Base-by-base conservation (phyloP, 2,888 invertebrate genomes). In the Arrhopalites spinosus region DNA sequence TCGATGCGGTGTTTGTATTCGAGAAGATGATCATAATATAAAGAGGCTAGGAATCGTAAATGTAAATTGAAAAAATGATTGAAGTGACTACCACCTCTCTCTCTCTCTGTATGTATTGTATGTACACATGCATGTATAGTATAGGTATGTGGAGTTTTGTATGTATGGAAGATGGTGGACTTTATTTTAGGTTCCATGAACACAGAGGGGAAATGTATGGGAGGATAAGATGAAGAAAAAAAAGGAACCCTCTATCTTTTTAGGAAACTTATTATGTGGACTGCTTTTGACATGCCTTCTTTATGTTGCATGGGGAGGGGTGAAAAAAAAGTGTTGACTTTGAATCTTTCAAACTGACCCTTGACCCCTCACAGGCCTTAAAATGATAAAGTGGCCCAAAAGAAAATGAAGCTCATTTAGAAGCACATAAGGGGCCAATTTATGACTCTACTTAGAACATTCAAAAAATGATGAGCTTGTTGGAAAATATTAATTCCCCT, bases 301-400 rank as follows among this genome's bases (percentile, higher is more conserved):
- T 71, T 71, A 71, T 71, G 53, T 68, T 29, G n/a, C 20, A 43
- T 56, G 56, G 50, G 50, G 25, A 59, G 71, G 43, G 71, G 71
- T 56, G 59, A 27, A 56, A 71, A 71, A 71, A 71, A 71, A 80
- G 80, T 80, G 81, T 81, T 81, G n/a, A n/a, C n/a, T n/a, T n/a
- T n/a, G 81, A 81, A 80, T 80, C 77, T 78, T 81, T 78, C 76
- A 45, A 69, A 67, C 5, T 77, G 78, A 79, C 80, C 80, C 76
- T 70, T 80, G 81, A 81, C 80, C 81, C 77, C 76, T 77, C 63
- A 59, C 64, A 77, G 76, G 76, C 76, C 74, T 78, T 71, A 75
- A 77, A 75, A 78, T 77, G 79, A 79, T 79, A 77, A 79, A 77
- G 73, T 79, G 74, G 68, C 70, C 47, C 56, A 7, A 20, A 77